phyloP scores from a whole-genome alignment of 2,888 invertebrate genomes.

The Lissonota sp. region DNA sequence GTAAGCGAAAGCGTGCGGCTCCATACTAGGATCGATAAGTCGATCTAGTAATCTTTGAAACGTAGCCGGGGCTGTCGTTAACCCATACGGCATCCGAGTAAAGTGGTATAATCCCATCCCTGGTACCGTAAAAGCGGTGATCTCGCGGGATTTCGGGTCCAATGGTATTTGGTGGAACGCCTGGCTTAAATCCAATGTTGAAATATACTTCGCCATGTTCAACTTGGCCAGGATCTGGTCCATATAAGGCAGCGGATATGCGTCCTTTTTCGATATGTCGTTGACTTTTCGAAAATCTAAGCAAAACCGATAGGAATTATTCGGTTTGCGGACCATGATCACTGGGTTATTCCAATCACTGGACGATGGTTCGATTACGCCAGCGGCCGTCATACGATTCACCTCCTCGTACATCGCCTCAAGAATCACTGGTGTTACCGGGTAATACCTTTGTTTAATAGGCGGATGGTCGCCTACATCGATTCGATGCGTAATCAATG shows the following conservation, averaged over 20 bases:
- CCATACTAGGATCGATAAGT: constrained; percentile 10
- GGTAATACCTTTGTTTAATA: constrained; percentile 7
- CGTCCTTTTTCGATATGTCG: no score
- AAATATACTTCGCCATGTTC: constrained; percentile 11
- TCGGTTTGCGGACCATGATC: constrained; percentile 18
- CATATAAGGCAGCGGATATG: constrained; percentile 15
- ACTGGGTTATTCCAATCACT: neutral
- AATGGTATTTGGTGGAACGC: constrained; percentile 1
- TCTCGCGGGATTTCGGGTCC: neutral
- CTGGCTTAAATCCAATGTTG: neutral
- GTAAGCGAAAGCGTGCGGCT: constrained; percentile 26
- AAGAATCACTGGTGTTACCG: neutral
- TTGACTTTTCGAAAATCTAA: neutral
- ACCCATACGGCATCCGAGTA: constrained; percentile 3
- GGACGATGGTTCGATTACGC: neutral
- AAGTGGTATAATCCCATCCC: constrained; percentile 3
- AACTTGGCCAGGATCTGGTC: constrained; percentile 70
- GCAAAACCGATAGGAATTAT: constrained; percentile 24
- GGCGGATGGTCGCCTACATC: neutral
- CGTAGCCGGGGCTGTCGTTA: neutral
- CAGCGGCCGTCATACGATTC: neutral
- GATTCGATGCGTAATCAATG: neutral
- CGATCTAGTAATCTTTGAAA: neutral
- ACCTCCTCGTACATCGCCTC: constrained; percentile 7
- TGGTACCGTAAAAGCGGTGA: neutral